Evolutionary conservation across 2,797 vertebrate species (phyloP).

Genomic region (Spondyliosoma cantharus): DNA sequence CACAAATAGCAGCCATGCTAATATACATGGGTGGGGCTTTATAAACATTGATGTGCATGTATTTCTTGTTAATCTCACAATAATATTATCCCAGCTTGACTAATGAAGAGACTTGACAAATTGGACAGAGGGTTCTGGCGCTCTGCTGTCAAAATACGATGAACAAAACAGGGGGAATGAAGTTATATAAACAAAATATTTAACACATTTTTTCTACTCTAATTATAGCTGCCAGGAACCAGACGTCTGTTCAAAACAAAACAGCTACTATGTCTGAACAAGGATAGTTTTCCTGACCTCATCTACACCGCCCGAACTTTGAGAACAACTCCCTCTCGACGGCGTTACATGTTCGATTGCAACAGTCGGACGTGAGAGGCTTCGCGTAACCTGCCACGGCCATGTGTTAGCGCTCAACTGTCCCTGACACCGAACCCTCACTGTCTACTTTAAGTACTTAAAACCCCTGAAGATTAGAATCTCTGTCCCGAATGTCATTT

Average conservation of each 20-base stretch:
- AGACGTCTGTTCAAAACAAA: conserved; percentile 24
- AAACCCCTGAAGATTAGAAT: no score
- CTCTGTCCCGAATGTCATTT: background rate
- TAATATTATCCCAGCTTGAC: background rate
- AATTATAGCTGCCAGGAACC: conserved; percentile 28
- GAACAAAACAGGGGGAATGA: background rate
- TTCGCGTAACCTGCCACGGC: no score
- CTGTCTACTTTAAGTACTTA: no score
- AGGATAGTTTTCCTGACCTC: background rate
- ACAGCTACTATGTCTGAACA: background rate
- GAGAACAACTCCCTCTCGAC: no score
- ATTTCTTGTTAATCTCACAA: background rate
- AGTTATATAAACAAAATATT: conserved; percentile 39
- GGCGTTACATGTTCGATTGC: no score
- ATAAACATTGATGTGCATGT: background rate
- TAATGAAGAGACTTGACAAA: background rate
- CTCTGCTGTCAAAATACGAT: conserved; percentile 8
- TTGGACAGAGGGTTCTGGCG: background rate
- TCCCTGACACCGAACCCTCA: no score
- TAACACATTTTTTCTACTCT: conserved; percentile 8
- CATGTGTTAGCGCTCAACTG: no score
- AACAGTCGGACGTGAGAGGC: no score
- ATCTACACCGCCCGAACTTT: background rate
- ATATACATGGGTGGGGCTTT: background rate
- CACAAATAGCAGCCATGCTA: background rate